Evolutionary conservation across 2,888 invertebrate species (phyloP).

Genomic region (Hipparchia semele): DNA sequence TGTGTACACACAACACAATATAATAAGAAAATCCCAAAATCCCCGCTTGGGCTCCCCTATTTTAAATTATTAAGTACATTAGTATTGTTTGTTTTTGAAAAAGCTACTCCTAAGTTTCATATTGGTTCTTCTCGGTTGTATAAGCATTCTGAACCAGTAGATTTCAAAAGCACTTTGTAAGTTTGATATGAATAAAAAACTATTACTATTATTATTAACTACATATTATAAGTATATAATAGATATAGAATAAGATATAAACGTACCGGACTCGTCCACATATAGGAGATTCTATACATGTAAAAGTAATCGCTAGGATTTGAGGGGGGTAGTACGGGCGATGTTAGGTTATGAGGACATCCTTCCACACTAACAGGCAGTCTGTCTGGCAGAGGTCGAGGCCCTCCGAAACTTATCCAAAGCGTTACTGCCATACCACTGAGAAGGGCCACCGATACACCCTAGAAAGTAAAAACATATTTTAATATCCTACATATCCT

Average conservation of each 20-base stretch:
- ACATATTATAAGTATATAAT: too few relatives aligned
- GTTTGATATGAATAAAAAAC: too few relatives aligned
- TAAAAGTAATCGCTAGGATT: conserved; percentile 80
- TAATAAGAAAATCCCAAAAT: too few relatives aligned
- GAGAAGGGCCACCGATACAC: conserved; percentile 85
- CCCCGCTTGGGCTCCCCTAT: too few relatives aligned
- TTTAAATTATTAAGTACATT: too few relatives aligned
- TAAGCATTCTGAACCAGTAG: too few relatives aligned
- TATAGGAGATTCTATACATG: conserved; percentile 88
- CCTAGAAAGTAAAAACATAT: conserved; percentile 68
- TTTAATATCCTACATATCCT: background rate
- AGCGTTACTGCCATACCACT: conserved; percentile 86
- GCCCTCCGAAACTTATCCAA: conserved; percentile 94
- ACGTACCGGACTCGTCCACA: conserved; percentile 86
- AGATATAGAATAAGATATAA: background rate
- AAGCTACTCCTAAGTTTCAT: too few relatives aligned
- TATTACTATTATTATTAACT: too few relatives aligned
- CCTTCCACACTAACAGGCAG: conserved; percentile 84
- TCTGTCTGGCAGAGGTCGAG: conserved; percentile 85
- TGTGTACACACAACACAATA: too few relatives aligned
- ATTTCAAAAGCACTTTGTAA: too few relatives aligned
- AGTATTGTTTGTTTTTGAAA: too few relatives aligned
- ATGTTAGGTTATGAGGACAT: conserved; percentile 71
- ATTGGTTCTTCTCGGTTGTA: too few relatives aligned
- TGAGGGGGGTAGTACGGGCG: conserved; percentile 31